These are phyloP conservation scores for Chironomus riparius DNA, from an alignment of 2,888 invertebrate genomes.

Conservation along the genomic window DNA sequence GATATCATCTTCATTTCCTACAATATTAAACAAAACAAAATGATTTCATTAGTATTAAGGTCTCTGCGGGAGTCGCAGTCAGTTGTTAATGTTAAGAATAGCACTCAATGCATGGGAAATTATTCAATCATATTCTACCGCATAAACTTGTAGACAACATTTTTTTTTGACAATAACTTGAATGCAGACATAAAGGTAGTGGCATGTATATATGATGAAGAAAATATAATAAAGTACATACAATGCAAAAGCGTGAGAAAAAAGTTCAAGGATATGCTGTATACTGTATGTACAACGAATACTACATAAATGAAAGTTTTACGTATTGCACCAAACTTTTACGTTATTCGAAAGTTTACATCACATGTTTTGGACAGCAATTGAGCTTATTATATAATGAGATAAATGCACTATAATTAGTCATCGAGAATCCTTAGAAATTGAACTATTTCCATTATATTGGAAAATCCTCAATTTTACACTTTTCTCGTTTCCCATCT, in stretches of 20 bases:
- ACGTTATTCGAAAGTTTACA: neutral
- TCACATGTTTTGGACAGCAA: neutral
- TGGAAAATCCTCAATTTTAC: neutral
- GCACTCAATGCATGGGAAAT: too few species aligned
- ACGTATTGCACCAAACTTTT: neutral
- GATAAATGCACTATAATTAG: neutral
- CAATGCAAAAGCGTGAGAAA: conserved; percentile 4
- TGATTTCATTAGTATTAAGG: neutral
- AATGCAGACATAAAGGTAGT: neutral
- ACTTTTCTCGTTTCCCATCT: neutral
- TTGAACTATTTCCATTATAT: neutral
- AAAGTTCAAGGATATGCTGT: conserved; percentile 27
- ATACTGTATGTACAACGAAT: neutral
- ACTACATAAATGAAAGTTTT: neutral
- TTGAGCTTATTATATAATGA: neutral
- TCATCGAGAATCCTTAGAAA: neutral
- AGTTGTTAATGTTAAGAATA: too few species aligned
- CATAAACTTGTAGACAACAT: neutral
- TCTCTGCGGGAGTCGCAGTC: neutral
- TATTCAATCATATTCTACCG: too few species aligned
- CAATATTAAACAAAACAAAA: conserved; percentile 29
- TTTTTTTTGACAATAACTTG: neutral
- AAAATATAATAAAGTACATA: neutral
- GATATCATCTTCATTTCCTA: conserved; percentile 69
- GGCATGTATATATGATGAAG: neutral